Conservation (phyloP, 1,140 invertebrate species). For the Carposina sasakii region DNA sequence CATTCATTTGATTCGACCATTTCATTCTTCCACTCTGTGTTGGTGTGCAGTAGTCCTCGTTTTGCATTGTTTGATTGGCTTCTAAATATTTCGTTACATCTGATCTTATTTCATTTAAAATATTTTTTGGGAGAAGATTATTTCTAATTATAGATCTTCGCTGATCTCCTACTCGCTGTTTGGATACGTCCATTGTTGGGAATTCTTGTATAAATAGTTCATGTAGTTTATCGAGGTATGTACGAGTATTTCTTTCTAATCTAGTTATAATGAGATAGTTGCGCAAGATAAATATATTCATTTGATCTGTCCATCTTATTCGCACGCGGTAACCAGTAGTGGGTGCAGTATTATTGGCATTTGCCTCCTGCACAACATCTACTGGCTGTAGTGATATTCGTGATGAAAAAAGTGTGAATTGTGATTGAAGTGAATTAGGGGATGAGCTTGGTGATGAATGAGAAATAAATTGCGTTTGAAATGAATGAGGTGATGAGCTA, state of each 20-base stretch:
- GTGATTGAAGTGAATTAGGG: too few species aligned
- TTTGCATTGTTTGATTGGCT: background rate
- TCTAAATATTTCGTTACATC: slow-evolving; percentile 4
- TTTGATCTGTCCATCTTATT: slow-evolving; percentile 1
- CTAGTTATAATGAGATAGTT: background rate
- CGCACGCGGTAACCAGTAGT: background rate
- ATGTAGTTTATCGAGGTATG: slow-evolving; percentile 8
- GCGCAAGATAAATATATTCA: slow-evolving; percentile 10
- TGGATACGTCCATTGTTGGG: slow-evolving; percentile 10
- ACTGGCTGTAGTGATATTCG: background rate
- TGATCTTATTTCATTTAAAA: slow-evolving; percentile 13
- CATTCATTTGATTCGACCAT: background rate
- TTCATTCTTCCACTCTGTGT: too few species aligned
- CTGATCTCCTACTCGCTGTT: slow-evolving; percentile 17
- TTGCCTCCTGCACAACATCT: slow-evolving; percentile 4
- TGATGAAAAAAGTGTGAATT: too few species aligned
- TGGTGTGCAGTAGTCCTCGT: background rate
- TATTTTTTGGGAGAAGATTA: slow-evolving; percentile 12
- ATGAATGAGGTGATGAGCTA: too few species aligned
- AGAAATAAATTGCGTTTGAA: too few species aligned
- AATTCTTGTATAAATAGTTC: slow-evolving; percentile 11
- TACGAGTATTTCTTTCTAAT: background rate
- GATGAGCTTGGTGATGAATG: background rate
- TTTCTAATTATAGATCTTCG: slow-evolving; percentile 15
- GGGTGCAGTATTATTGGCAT: background rate